Conservation (phyloP, 1,140 invertebrate genomes). For the Marisa cornuarietis region DNA sequence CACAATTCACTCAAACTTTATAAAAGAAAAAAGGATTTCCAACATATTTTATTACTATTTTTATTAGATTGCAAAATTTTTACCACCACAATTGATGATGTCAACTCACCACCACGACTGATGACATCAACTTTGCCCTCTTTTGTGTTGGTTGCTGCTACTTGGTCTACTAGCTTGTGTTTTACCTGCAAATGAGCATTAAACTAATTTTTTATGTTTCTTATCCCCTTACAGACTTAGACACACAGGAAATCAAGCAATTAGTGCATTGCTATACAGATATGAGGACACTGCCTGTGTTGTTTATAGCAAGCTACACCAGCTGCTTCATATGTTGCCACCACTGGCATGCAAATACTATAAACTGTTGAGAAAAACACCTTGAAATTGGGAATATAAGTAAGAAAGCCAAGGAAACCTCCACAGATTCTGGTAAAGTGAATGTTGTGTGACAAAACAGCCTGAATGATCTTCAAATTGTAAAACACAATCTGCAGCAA, state of each 20-base stretch:
- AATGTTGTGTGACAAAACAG: too few relatives aligned
- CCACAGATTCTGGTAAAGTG: too few relatives aligned
- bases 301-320: too few relatives aligned
- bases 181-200: conserved; percentile 61
- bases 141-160: conserved; percentile 42
- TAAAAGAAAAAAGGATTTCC: background rate
- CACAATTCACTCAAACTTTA: background rate
- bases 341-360: too few relatives aligned
- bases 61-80: background rate
- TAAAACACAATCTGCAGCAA: too few relatives aligned
- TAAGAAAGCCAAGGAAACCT: too few relatives aligned
- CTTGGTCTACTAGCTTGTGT: conserved; percentile 64
- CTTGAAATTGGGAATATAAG: too few relatives aligned
- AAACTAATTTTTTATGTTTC: too few relatives aligned
- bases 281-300: too few relatives aligned
- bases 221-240: conserved; percentile 52
- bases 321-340: too few relatives aligned
- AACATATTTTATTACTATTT: background rate
- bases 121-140: conserved; percentile 30
- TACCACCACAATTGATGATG: background rate
- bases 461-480: too few relatives aligned
- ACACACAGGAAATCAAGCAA: background rate
- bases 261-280: background rate
- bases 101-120: conserved; percentile 26
- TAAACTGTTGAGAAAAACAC: too few relatives aligned